Percentiles rank a stretch among this genome's conserved stretches.
Conservation (phyloP, 2,888 invertebrate genomes). For the Leuctra nigra region DNA sequence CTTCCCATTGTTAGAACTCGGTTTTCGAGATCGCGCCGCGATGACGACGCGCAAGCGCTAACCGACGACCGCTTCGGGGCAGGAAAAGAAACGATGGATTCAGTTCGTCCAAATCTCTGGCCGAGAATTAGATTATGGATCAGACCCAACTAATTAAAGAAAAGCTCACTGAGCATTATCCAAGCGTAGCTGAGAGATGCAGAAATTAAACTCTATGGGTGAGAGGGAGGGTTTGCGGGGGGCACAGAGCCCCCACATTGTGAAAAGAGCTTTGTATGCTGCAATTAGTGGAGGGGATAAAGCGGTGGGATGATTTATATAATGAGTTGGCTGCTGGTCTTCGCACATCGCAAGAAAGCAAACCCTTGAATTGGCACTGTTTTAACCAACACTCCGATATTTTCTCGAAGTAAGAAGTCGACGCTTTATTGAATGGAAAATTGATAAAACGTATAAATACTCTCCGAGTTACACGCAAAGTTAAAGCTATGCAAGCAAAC, state of each 20-base stretch:
- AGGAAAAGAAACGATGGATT: slow-evolving; percentile 8
- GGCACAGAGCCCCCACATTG: slow-evolving; percentile 16
- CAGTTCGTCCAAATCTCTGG: background rate
- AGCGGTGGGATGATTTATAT: slow-evolving; percentile 20
- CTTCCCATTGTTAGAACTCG: slow-evolving; percentile 3
- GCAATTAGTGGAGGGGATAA: slow-evolving; percentile 12
- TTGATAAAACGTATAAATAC: slow-evolving; percentile 1
- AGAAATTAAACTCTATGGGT: slow-evolving; percentile 15
- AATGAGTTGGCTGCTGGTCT: slow-evolving; percentile 20
- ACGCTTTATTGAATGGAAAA: slow-evolving; percentile 2
- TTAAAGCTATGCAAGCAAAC: too few relatives aligned
- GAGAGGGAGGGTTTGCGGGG: background rate
- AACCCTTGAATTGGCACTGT: slow-evolving; percentile 14
- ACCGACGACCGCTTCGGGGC: background rate
- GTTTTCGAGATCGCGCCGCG: too few relatives aligned
- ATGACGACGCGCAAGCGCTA: background rate
- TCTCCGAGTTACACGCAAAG: too few relatives aligned
- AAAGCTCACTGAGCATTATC: slow-evolving; percentile 24
- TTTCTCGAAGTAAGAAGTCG: background rate
- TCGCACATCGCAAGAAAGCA: background rate
- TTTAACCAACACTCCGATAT: background rate
- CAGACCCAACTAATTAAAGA: slow-evolving; percentile 24
- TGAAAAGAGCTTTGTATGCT: slow-evolving; percentile 19
- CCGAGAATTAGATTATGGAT: slow-evolving; percentile 21
- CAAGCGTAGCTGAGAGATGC: slow-evolving; percentile 22